These are phyloP conservation scores for Diadophis punctatus DNA, from an alignment of 2,113 vertebrate genomes.

Conservation along the genomic window DNA sequence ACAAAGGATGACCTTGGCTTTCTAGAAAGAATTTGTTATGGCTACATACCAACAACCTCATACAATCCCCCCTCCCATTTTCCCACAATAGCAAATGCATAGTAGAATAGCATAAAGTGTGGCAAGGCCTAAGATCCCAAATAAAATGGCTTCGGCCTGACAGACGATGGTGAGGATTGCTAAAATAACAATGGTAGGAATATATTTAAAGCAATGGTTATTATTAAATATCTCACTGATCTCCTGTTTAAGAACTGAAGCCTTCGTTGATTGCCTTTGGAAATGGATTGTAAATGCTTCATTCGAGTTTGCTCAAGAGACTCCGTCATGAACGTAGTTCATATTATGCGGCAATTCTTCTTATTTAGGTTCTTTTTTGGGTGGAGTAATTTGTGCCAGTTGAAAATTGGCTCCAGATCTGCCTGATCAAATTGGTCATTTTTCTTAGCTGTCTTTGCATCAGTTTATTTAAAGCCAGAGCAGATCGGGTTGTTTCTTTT, in stretches of 20 bases:
- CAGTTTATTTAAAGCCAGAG: neutral
- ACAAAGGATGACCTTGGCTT: too few species aligned
- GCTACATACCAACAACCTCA: too few species aligned
- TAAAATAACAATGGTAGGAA: slow-evolving; percentile 77
- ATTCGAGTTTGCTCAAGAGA: slow-evolving; percentile 43
- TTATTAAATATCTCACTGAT: slow-evolving; percentile 77
- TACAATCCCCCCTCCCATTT: too few species aligned
- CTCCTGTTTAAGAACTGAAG: slow-evolving; percentile 72
- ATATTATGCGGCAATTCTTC: slow-evolving; percentile 11
- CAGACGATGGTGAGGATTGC: slow-evolving; percentile 81
- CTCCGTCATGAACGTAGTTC: slow-evolving; percentile 30
- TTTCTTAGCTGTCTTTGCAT: neutral
- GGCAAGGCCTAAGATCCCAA: too few species aligned
- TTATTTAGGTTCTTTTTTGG: slow-evolving; percentile 33
- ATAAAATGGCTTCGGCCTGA: too few species aligned
- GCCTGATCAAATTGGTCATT: neutral
- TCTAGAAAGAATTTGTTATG: too few species aligned
- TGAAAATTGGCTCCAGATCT: neutral
- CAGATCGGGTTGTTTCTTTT: neutral
- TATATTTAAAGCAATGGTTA: slow-evolving; percentile 76
- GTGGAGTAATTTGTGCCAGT: neutral
- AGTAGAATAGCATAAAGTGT: too few species aligned
- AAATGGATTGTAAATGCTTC: slow-evolving; percentile 49
- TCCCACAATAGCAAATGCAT: too few species aligned
- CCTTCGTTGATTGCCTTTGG: slow-evolving; percentile 71